phyloP scores from a whole-genome alignment of 1,140 invertebrate genomes.

The Drosophila subobscura region DNA sequence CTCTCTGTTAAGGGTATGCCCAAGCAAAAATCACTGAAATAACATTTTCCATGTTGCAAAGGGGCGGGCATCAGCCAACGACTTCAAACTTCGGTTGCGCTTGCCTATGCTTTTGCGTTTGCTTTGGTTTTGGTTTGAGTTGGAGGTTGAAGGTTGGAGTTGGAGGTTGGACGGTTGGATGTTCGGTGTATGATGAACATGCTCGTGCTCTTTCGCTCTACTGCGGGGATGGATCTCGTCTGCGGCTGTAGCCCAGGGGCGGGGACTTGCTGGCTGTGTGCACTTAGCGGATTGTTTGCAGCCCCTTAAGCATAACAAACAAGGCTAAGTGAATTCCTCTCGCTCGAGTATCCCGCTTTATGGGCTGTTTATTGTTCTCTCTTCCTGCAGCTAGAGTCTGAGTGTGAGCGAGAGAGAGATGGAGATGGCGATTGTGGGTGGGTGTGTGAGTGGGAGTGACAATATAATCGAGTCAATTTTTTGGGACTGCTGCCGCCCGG shows the following conservation, averaged over 20 bases:
- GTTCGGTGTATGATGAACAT: no score
- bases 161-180: neutral
- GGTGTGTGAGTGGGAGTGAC: constrained; percentile 29
- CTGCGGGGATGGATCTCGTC: neutral
- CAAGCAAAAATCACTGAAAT: constrained; percentile 73
- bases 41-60: constrained; percentile 60
- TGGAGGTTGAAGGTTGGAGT: neutral
- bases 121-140: neutral
- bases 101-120: no score
- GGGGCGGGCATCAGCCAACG: constrained; percentile 1
- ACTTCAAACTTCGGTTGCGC: neutral
- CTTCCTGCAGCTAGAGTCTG: constrained; percentile 28
- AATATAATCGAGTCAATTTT: constrained; percentile 83
- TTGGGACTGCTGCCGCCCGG: constrained; percentile 22
- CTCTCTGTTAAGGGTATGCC: no score
- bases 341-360: constrained; percentile 79
- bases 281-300: constrained; percentile 83
- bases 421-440: constrained; percentile 12
- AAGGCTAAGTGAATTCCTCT: constrained; percentile 83
- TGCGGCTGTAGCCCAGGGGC: neutral
- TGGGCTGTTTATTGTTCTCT: constrained; percentile 79
- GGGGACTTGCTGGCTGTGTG: constrained; percentile 23
- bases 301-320: constrained; percentile 83
- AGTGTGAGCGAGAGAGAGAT: constrained; percentile 10
- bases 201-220: neutral